Evolutionary conservation across 2,797 vertebrate genomes (phyloP).

Genomic region (Vultur gryphus): DNA sequence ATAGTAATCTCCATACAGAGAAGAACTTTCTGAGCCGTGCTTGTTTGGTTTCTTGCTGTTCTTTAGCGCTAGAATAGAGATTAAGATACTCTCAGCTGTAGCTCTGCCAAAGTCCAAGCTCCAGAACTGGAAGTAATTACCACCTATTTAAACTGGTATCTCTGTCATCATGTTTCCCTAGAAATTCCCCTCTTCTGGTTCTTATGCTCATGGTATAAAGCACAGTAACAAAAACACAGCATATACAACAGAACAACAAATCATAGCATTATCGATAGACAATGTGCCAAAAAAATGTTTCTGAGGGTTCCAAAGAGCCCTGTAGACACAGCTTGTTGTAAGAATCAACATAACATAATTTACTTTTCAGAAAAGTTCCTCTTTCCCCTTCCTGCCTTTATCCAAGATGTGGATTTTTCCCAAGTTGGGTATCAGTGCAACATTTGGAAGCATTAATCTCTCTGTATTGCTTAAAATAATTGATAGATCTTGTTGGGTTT

Average conservation of each 20-base stretch:
- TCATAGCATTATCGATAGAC: not conserved
- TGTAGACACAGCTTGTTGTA: not conserved
- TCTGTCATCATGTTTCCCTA: not conserved
- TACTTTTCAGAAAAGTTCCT: not conserved
- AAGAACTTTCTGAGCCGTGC: not conserved
- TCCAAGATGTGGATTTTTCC: not conserved
- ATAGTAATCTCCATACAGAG: not conserved
- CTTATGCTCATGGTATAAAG: not conserved
- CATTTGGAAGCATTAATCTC: not conserved
- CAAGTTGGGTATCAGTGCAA: not conserved
- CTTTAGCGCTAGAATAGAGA: not conserved
- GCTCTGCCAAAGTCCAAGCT: not conserved
- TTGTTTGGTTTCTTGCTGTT: not conserved
- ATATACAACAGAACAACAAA: not conserved
- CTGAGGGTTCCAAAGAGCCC: not conserved
- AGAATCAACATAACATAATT: not conserved
- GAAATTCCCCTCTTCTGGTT: not conserved
- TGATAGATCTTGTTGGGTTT: not conserved
- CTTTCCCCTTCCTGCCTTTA: not conserved
- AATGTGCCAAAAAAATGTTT: not conserved
- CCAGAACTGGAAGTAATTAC: not conserved
- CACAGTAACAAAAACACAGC: not conserved
- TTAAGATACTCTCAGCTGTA: not conserved
- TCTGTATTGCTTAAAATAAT: not conserved
- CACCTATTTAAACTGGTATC: not conserved